Evolutionary conservation across 2,888 invertebrate species (phyloP).

Genomic region (Scrobipalpa costella): DNA sequence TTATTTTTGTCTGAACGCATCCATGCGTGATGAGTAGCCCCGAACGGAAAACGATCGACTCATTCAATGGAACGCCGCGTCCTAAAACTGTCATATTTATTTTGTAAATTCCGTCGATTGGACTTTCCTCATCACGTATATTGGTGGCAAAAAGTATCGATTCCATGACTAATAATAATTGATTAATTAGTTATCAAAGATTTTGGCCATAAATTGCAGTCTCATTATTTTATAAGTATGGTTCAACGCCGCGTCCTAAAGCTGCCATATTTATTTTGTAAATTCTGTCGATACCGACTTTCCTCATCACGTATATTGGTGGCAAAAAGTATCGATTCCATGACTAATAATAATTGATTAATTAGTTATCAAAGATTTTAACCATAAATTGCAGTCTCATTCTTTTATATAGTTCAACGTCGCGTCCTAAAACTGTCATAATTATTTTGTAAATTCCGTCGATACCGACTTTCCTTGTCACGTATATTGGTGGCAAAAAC

Average conservation of each 20-base stretch:
- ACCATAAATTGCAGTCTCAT: not conserved
- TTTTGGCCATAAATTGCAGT: not conserved
- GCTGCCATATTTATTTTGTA: conserved; percentile 33
- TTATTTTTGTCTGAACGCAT: conserved; percentile 36
- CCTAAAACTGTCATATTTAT: conserved; percentile 32
- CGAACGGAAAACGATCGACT: conserved; percentile 34
- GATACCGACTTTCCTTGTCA: conserved; percentile 6
- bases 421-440: conserved; percentile 30
- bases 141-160: not conserved
- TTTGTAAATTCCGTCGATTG: conserved; percentile 23
- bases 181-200: not conserved
- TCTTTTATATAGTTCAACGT: too few species aligned
- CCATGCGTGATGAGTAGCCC: conserved; percentile 36
- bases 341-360: not conserved
- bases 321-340: not conserved
- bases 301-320: conserved; percentile 1
- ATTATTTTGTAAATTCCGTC: conserved; percentile 29
- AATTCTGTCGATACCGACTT: conserved; percentile 5
- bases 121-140: conserved; percentile 7
- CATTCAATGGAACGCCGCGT: conserved; percentile 32
- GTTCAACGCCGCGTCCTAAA: conserved; percentile 30
- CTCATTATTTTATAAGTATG: too few species aligned
- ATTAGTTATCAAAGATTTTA: not conserved
- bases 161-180: not conserved
- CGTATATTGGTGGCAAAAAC: not conserved